A percentile compares a stretch with the other conserved stretches of the same genome.
Conservation (phyloP, 2,888 invertebrate species). For the Morpho achilles region DNA sequence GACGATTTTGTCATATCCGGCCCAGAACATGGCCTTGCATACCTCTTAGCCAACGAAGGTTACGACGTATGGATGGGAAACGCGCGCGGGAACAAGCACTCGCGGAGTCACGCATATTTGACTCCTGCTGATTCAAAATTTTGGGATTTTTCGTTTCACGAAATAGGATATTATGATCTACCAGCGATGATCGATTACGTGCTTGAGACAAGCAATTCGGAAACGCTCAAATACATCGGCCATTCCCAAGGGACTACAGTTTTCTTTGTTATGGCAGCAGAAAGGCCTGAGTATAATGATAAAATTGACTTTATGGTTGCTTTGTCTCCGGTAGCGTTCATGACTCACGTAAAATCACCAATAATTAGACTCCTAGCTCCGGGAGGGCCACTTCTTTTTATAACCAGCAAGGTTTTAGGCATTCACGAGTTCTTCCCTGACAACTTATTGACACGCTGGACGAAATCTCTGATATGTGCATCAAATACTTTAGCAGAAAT, state of each 20-base stretch:
- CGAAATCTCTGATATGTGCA: conserved; percentile 66
- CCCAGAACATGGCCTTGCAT: conserved; percentile 50
- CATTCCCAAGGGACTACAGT: conserved; percentile 84
- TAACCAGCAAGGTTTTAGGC: conserved; percentile 58
- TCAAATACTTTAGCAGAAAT: conserved; percentile 57
- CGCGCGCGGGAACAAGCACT: conserved; percentile 85
- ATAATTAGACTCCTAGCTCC: conserved; percentile 47
- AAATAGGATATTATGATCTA: conserved; percentile 87
- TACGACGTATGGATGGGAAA: conserved; percentile 91
- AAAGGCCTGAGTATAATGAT: conserved; percentile 73
- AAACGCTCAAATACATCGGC: conserved; percentile 82
- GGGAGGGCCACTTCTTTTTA: conserved; percentile 39
- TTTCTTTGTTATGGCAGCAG: conserved; percentile 78
- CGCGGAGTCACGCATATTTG: conserved; percentile 69
- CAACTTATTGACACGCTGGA: conserved; percentile 57
- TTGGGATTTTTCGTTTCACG: conserved; percentile 89
- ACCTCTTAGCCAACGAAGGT: conserved; percentile 77
- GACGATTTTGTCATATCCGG: conserved; percentile 57
- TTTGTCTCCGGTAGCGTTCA: conserved; percentile 79
- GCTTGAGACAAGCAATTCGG: conserved; percentile 66
- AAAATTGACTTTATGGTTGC: conserved; percentile 77
- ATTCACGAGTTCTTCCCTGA: conserved; percentile 83
- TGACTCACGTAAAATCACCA: conserved; percentile 56
- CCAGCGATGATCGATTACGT: conserved; percentile 89
- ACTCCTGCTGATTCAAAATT: conserved; percentile 61